Evolutionary conservation across 2,113 vertebrate genomes (phyloP).

Genomic region (Grantiella picta): DNA sequence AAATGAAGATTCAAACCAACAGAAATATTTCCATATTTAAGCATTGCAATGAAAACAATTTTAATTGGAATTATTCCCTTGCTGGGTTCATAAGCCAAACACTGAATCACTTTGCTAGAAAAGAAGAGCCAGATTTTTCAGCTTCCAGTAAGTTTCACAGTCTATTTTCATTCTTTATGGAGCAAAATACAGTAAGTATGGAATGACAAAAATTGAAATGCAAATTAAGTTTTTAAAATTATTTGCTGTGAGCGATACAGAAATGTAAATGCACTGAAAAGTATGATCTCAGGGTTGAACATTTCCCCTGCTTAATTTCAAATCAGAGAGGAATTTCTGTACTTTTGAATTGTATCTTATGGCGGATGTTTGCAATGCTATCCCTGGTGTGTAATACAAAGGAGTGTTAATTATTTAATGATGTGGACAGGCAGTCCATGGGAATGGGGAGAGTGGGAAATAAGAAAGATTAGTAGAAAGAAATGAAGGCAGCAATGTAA

Average conservation of each 20-base stretch:
- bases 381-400: conserved; percentile 12
- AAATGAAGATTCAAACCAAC: conserved; percentile 39
- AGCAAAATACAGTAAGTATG: neutral
- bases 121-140: conserved; percentile 25
- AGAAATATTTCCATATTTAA: conserved; percentile 34
- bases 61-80: conserved; percentile 58
- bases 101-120: conserved; percentile 25
- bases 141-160: conserved; percentile 28
- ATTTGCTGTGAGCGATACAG: neutral
- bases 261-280: conserved; percentile 26
- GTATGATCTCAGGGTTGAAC: neutral
- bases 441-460: conserved; percentile 6
- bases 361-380: neutral
- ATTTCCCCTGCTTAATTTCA: neutral
- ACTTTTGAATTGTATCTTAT: neutral
- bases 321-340: neutral
- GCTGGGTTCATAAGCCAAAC: conserved; percentile 30
- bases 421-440: neutral
- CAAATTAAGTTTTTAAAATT: conserved; percentile 9
- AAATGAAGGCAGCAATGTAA: neutral
- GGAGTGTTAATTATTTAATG: conserved; percentile 24
- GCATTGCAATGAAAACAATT: conserved; percentile 53
- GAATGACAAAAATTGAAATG: conserved; percentile 36
- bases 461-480: neutral
- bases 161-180: conserved; percentile 30